These are phyloP conservation scores for Cariama cristata DNA, from an alignment of 2,113 vertebrate genomes.

Conservation along the genomic window DNA sequence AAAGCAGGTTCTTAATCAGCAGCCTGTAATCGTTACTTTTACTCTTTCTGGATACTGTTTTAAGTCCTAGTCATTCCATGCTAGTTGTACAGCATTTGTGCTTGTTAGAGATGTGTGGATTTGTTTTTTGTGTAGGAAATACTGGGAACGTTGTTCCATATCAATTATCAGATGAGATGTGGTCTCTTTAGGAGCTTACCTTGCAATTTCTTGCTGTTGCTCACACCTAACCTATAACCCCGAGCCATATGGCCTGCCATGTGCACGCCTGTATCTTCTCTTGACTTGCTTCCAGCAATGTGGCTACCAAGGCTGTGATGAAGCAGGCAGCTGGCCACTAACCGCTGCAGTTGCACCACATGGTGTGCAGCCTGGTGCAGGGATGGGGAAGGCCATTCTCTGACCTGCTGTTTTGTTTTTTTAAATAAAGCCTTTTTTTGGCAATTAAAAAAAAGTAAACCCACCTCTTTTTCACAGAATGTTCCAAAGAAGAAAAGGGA, in stretches of 20 bases:
- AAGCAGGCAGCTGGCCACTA: conserved; percentile 33
- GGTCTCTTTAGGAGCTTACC: not conserved
- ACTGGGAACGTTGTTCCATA: not conserved
- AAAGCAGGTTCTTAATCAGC: not conserved
- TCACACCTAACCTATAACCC: not conserved
- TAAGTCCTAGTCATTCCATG: not conserved
- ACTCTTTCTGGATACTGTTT: not conserved
- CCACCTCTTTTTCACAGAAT: not conserved
- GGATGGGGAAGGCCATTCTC: not conserved
- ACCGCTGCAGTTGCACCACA: conserved; percentile 9
- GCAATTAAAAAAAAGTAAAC: not conserved
- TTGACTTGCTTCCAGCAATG: conserved; percentile 3
- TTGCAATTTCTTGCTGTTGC: not conserved
- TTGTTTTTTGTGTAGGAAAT: not conserved
- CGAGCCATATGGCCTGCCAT: conserved; percentile 13
- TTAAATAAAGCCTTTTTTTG: not conserved
- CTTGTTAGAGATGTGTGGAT: not conserved
- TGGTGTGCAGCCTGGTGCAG: not conserved
- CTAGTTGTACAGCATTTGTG: not conserved
- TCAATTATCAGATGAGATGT: not conserved
- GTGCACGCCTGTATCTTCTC: not conserved
- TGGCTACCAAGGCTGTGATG: not conserved
- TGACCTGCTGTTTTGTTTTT: not conserved
- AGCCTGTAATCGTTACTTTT: not conserved
- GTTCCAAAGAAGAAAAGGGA: not conserved